phyloP scores from a whole-genome alignment of 2,888 invertebrate genomes.

The Athalia circularis region DNA sequence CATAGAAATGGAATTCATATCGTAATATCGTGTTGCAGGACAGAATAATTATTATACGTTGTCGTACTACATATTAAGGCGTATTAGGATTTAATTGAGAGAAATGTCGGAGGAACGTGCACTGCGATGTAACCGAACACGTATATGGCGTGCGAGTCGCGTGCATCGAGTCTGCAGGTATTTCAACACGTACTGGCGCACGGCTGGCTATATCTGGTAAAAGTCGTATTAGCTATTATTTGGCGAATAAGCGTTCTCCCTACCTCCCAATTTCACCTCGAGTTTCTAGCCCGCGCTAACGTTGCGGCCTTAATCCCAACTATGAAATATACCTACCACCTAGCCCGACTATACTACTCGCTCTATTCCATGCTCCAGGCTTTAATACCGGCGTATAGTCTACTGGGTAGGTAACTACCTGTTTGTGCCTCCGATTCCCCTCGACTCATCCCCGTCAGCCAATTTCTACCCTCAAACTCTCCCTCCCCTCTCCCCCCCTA shows the following conservation, averaged over 20 bases:
- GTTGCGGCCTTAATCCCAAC: constrained; percentile 16
- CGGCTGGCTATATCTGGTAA: background rate
- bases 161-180: too few species aligned
- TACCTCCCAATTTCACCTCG: background rate
- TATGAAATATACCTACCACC: constrained; percentile 5
- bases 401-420: too few species aligned
- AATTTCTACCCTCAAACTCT: too few species aligned
- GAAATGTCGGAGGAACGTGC: background rate
- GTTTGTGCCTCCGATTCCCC: too few species aligned
- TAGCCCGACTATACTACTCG: background rate
- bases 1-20: too few species aligned
- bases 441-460: too few species aligned
- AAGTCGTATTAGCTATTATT: background rate
- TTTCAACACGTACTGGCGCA: background rate
- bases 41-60: too few species aligned
- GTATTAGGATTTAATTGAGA: constrained; percentile 22
- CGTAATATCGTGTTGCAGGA: too few species aligned
- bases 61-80: background rate
- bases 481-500: too few species aligned
- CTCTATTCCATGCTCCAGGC: background rate
- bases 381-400: too few species aligned
- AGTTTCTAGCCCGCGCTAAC: background rate
- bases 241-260: constrained; percentile 11
- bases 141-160: too few species aligned
- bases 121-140: too few species aligned